Evolutionary conservation across 2,113 vertebrate species (phyloP).

Genomic region (Orientallactaga bullata): DNA sequence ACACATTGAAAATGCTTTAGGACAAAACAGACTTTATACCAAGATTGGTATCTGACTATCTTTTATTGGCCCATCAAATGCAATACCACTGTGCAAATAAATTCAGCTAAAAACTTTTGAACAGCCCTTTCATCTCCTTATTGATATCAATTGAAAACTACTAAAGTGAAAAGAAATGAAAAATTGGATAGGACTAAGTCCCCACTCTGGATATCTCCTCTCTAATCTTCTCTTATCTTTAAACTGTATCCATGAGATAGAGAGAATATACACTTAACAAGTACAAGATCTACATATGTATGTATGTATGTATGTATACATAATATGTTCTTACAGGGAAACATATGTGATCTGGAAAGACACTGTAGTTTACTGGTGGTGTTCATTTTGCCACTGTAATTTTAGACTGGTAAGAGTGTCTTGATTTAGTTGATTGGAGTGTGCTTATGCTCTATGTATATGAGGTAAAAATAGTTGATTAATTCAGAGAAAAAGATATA

Average conservation of each 20-base stretch:
- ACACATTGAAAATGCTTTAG: constrained; percentile 52
- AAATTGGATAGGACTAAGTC: background rate
- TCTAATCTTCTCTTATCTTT: background rate
- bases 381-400: constrained; percentile 26
- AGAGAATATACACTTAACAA: background rate
- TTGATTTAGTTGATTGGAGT: constrained; percentile 30
- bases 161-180: constrained; percentile 9
- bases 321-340: constrained; percentile 5
- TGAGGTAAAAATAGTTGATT: constrained; percentile 44
- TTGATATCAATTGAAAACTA: constrained; percentile 21
- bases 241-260: background rate
- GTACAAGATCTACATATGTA: too few relatives aligned
- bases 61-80: constrained; percentile 7
- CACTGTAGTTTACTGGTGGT: constrained; percentile 8
- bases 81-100: constrained; percentile 1
- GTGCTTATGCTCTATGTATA: background rate
- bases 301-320: background rate
- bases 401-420: constrained; percentile 37
- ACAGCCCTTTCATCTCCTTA: background rate
- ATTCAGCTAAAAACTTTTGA: constrained; percentile 44
- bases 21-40: constrained; percentile 47
- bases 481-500: background rate
- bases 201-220: background rate
- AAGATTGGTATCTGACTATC: constrained; percentile 28
- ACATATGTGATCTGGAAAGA: constrained; percentile 30